Evolutionary conservation across 2,797 vertebrate genomes (phyloP).

Genomic region (Podarcis lilfordi): DNA sequence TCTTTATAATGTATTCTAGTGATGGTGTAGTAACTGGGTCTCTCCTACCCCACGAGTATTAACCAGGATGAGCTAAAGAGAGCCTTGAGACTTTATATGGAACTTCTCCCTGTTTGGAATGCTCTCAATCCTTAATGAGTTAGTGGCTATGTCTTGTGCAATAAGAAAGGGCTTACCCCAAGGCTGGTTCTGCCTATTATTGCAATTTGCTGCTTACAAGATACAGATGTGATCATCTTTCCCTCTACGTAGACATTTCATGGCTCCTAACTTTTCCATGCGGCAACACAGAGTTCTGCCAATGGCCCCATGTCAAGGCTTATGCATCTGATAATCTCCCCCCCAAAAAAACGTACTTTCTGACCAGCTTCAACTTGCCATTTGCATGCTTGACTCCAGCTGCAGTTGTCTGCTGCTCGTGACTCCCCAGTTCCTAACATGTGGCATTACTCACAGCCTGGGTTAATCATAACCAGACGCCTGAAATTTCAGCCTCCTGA

Average conservation of each 20-base stretch:
- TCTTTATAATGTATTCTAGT: neutral
- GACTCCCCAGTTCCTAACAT: neutral
- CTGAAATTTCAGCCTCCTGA: slow-evolving; percentile 29
- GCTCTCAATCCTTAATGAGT: slow-evolving; percentile 10
- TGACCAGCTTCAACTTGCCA: neutral
- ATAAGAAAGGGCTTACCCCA: neutral
- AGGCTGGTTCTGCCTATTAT: neutral
- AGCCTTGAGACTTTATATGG: neutral
- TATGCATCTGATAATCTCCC: slow-evolving; percentile 3
- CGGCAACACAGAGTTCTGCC: neutral
- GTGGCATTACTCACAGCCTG: slow-evolving; percentile 46
- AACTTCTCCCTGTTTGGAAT: neutral
- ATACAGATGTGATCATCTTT: neutral
- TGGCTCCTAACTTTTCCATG: accelerated
- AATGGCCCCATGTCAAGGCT: slow-evolving; percentile 3
- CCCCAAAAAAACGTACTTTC: neutral
- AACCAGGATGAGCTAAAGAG: slow-evolving; percentile 28
- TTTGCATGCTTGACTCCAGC: neutral
- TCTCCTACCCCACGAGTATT: neutral
- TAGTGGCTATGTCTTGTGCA: neutral
- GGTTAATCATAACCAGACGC: slow-evolving; percentile 47
- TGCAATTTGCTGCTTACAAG: neutral
- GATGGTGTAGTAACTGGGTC: neutral
- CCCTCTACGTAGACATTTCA: neutral
- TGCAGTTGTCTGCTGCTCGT: neutral